phyloP scores from a whole-genome alignment of 2,113 vertebrate genomes.

The Clarias batrachus region DNA sequence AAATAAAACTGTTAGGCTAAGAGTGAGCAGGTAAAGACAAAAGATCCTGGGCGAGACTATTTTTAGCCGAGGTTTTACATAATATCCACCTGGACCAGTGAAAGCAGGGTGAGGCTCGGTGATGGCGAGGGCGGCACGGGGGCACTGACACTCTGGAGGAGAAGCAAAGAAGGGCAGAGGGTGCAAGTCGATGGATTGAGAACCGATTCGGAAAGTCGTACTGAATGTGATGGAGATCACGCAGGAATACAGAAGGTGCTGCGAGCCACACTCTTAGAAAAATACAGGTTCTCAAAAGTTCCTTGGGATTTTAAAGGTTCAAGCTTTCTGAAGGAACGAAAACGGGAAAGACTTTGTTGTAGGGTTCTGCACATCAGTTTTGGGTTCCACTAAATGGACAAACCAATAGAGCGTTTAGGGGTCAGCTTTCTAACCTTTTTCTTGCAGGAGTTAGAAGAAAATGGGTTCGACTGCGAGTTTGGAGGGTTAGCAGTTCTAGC shows the following conservation, averaged over 20 bases:
- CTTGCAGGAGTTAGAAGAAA: not conserved
- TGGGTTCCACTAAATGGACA: not conserved
- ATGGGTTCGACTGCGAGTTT: not conserved
- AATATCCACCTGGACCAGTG: slow-evolving; percentile 67
- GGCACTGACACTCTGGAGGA: slow-evolving; percentile 50
- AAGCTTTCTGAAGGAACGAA: not conserved
- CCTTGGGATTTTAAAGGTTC: not conserved
- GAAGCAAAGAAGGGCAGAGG: slow-evolving; percentile 39
- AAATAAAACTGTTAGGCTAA: slow-evolving; percentile 80
- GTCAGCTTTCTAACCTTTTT: not conserved
- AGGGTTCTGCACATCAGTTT: not conserved
- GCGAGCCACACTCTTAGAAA: not conserved
- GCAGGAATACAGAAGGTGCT: not conserved
- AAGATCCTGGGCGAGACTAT: slow-evolving; percentile 80
- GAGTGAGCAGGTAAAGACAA: slow-evolving; percentile 84
- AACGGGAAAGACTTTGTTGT: not conserved
- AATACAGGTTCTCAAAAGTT: not conserved
- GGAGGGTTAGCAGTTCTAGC: not conserved
- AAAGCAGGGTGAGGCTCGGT: slow-evolving; percentile 55
- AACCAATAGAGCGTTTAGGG: not conserved
- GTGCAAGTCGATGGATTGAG: not conserved
- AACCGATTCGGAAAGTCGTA: slow-evolving; percentile 29
- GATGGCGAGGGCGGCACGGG: slow-evolving; percentile 46
- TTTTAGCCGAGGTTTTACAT: slow-evolving; percentile 77
- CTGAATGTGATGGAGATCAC: slow-evolving; percentile 24